Conservation (phyloP, 2,113 vertebrate genomes). For the Ammodytes dubius region DNA sequence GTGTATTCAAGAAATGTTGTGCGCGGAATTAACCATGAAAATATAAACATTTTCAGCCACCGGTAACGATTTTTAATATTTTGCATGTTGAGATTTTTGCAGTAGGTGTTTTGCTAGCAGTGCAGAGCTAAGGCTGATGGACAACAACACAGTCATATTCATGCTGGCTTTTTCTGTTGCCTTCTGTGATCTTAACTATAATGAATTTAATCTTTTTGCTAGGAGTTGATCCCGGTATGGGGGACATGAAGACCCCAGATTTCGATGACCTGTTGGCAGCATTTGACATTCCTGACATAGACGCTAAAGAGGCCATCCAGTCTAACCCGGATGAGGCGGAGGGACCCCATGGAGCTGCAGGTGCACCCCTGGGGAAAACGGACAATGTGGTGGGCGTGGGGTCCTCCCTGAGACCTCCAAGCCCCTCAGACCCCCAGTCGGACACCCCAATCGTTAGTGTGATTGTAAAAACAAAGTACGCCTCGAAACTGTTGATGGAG, state of each 20-base stretch:
- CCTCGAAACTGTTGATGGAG: constrained; percentile 85
- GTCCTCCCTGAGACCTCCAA: constrained; percentile 72
- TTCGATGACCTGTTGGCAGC: constrained; percentile 96
- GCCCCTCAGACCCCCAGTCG: constrained; percentile 70
- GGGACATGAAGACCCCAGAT: constrained; percentile 98
- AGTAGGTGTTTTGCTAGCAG: background rate
- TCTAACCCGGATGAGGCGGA: constrained; percentile 89
- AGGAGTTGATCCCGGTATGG: constrained; percentile 89
- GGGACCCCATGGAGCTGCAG: constrained; percentile 79
- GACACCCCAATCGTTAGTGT: constrained; percentile 93
- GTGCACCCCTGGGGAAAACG: constrained; percentile 75
- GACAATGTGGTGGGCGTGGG: constrained; percentile 78
- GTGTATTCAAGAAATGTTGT: background rate
- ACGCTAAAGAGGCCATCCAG: constrained; percentile 94
- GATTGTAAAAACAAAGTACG: constrained; percentile 96
- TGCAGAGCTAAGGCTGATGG: constrained; percentile 18
- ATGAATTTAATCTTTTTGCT: constrained; percentile 24
- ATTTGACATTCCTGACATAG: constrained; percentile 96
- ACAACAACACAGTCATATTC: constrained; percentile 6
- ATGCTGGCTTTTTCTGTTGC: background rate
- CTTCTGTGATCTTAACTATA: background rate
- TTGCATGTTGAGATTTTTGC: background rate
- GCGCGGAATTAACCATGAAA: background rate
- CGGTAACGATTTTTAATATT: background rate
- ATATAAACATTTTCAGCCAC: background rate